Evolutionary conservation across 1,140 invertebrate species (phyloP), one percentile per base, ranked within the genome.

Genomic region (Gryllus bimaculatus): DNA sequence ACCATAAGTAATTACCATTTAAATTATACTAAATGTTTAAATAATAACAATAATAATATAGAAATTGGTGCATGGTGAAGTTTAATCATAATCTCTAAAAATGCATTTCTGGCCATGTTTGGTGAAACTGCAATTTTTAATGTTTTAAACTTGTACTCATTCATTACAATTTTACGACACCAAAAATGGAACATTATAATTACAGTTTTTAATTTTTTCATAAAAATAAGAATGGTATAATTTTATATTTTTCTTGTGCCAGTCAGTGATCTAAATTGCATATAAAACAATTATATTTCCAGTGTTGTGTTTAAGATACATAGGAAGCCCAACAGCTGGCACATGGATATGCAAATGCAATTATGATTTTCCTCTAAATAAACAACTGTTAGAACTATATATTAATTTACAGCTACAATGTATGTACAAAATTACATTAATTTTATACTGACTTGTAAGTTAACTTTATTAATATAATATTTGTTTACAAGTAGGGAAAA

Each of bases 381-480:
- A 39, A 39, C 26, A 39, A 5, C 26, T 66, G 18, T 66, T 66
- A 66, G 0, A 66, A 1, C 54, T 66, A 66, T 18, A 39, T 66
- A 66, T 66, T 66, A 66, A 66, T 66, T 66, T 66, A 66, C 54
- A 66, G 2, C 54, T 66, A 66, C 18, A 66, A 18, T 66, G 18
- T 66, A 66, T 66, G 54, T 66, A 66, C 54, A 66, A 66, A 39
- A 66, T 66, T 66, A 66, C 54, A 66, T 13, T 18, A 66, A 66
- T 66, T 66, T 66, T 66, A 66, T 66, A 66, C 54, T 66, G 54
- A 66, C 54, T 66, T 66, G 54, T 66, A 66, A 66, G 18, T 66
- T 66, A 13, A 13, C 10, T 10, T 10, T 66, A 66, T 66, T 66
- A 66, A 66, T 66, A 66, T 66, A 66, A 66, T 66, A 66, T 66